Evolutionary conservation across 2,888 invertebrate species (phyloP), one percentile per base, ranked within the genome.

Genomic region (Drosophila diplacantha): DNA sequence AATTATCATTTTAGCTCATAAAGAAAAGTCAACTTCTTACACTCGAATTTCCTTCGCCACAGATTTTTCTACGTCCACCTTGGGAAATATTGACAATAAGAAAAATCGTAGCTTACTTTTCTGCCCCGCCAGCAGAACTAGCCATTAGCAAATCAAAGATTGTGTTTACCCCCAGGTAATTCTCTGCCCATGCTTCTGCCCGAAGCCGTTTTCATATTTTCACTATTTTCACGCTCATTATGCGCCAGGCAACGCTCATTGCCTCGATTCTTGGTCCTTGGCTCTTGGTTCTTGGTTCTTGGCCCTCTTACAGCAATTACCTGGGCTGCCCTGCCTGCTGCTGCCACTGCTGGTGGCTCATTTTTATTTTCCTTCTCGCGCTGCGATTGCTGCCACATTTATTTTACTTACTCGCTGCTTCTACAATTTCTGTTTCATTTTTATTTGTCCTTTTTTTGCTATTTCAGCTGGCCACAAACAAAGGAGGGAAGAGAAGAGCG

Each of bases 181-280:
- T 60, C 49, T 8, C 14, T 51, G 6, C 2, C 24, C 55, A 31
- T 31, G 32, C 29, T 44, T 8, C 24, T 29, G 35, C 39, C 34
- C 46, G 31, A 71, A 58, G 62, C 64, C 63, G 59, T 53, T 80
- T 76, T 82, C 69, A 82, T 77, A 74, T 82, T 77, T 74, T 65
- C 70, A 80, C 67, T 69, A 82, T 77, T 78, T 82, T 78, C 68
- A 82, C 77, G 83, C 77, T 78, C 81, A 78, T 78, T 78, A 82
- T 82, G 74, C 80, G 74, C 77, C 66, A 53, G 68, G 37, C 67
- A 54, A 54, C 66, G 67, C 74, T 65, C 69, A 76, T 66, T 76
- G 76, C 64, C 44, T 29, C 35, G 29, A 31, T 26, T 55, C 16
- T 35, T 52, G 43, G 37, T 59, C 29, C 54, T 77, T 24, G 41